Evolutionary conservation across 1,140 invertebrate species (phyloP).

Genomic region (Pectinophora gossypiella): DNA sequence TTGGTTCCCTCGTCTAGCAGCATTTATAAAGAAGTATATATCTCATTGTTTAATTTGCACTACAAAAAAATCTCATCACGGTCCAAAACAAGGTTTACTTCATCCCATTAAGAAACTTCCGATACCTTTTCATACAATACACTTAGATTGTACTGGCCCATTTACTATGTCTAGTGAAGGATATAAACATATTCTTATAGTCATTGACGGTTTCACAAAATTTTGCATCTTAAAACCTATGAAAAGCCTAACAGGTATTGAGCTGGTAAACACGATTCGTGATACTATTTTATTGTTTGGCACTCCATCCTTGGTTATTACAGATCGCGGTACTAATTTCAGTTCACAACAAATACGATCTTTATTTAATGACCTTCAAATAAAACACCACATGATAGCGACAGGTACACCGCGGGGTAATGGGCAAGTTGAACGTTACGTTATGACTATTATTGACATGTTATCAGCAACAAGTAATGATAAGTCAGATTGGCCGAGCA

Average conservation of each 20-base stretch:
- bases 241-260: conserved; percentile 1
- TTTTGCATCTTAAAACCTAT: conserved; percentile 10
- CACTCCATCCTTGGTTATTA: too few species aligned
- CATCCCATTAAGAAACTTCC: conserved; percentile 11
- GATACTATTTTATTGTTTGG: too few species aligned
- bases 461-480: conserved; percentile 23
- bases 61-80: conserved; percentile 8
- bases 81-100: conserved; percentile 16
- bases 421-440: too few species aligned
- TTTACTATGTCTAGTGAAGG: neutral
- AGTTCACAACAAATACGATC: too few species aligned
- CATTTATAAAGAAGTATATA: conserved; percentile 11
- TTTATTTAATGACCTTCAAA: conserved; percentile 13
- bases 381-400: conserved; percentile 34
- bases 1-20: conserved; percentile 16
- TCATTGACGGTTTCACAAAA: conserved; percentile 18
- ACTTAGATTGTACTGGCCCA: conserved; percentile 10
- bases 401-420: too few species aligned
- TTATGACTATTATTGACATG: too few species aligned
- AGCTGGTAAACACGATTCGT: neutral
- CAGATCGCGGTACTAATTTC: too few species aligned
- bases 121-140: conserved; percentile 17
- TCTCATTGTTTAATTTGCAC: conserved; percentile 13
- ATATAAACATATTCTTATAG: too few species aligned
- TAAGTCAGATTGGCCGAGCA: conserved; percentile 40